Base-by-base conservation (phyloP, 2,797 vertebrate genomes). In the Phyllotis vaccarum region DNA sequence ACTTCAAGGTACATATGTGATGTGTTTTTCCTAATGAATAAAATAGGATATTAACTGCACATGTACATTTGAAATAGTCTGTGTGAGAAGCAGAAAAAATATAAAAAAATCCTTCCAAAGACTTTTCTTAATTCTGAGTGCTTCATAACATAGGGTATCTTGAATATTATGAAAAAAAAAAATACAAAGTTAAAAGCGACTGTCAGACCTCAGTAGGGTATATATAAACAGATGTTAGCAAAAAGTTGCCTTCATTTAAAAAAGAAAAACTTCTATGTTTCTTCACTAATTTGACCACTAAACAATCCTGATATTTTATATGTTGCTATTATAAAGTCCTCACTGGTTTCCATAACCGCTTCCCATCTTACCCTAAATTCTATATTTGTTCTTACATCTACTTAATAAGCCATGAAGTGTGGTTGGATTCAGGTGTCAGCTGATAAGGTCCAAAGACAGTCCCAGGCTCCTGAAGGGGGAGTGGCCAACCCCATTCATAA, bases 311-410 rank as follows among this genome's bases (percentile, higher is more conserved):
- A 95, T n/a, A 94, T 93, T 62, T 79, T 96, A 86, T 91, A 90
- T 80, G 74, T 68, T 91, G 87, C 91, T 74, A 94, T 95, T 95
- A 95, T 95, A 95, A 97, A 96, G 66, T 49, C 10, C 54, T 80
- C 52, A 43, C 75, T 66, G 76, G 83, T 95, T 93, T 95, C 90
- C 81, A 75, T 95, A 95, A 79, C 89, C 91, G 94, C 94, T 96
- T 95, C 60, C 43, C 58, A 95, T 9, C 86, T 96, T 72, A 87
- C 91, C 96, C 94, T 62, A 6, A 78, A 27, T 95, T 97, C 97
- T 97, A 95, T 97, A 95, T 97, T 97, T 96, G 76, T 43, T 94
- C 56, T 76, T 97, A 96, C 96, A 97, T 93, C 97, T 95, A 97
- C 94, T 75, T 92, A 46, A 93, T 95, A 94, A 96, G 93, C 78